Evolutionary conservation across 2,888 invertebrate genomes (phyloP).

Genomic region (Melanchra persicariae): DNA sequence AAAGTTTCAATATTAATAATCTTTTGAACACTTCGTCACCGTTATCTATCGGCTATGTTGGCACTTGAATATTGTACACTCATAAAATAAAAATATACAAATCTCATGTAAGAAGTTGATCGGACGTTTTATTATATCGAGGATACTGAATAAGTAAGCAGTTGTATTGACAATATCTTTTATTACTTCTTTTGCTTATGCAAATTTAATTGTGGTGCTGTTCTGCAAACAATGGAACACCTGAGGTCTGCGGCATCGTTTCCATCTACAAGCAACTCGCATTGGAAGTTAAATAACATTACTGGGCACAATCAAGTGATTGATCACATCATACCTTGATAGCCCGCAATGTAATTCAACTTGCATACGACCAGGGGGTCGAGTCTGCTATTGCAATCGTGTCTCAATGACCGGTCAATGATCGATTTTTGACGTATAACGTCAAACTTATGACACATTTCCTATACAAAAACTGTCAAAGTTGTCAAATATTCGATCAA

Average conservation of each 20-base stretch:
- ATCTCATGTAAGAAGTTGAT: constrained; percentile 44
- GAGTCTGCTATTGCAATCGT: too few species aligned
- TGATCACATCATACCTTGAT: too few species aligned
- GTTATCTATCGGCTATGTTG: constrained; percentile 54
- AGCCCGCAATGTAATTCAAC: too few species aligned
- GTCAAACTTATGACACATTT: too few species aligned
- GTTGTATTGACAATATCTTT: constrained; percentile 33
- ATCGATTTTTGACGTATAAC: too few species aligned
- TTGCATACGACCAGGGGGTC: too few species aligned
- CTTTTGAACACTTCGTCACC: constrained; percentile 32
- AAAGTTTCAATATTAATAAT: constrained; percentile 43
- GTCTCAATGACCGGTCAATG: too few species aligned
- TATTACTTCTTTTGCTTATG: neutral
- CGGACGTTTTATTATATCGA: constrained; percentile 42
- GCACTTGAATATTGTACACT: constrained; percentile 52
- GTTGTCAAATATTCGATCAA: too few species aligned
- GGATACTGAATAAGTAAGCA: constrained; percentile 27
- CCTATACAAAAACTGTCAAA: too few species aligned
- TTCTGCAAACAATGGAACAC: neutral
- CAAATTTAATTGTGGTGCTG: neutral
- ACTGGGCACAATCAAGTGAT: too few species aligned
- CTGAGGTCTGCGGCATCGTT: neutral
- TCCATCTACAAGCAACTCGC: too few species aligned
- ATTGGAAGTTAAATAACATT: too few species aligned
- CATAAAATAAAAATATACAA: constrained; percentile 43